These are phyloP conservation scores for Volucella inanis DNA, from an alignment of 2,888 invertebrate species.

Conservation along the genomic window DNA sequence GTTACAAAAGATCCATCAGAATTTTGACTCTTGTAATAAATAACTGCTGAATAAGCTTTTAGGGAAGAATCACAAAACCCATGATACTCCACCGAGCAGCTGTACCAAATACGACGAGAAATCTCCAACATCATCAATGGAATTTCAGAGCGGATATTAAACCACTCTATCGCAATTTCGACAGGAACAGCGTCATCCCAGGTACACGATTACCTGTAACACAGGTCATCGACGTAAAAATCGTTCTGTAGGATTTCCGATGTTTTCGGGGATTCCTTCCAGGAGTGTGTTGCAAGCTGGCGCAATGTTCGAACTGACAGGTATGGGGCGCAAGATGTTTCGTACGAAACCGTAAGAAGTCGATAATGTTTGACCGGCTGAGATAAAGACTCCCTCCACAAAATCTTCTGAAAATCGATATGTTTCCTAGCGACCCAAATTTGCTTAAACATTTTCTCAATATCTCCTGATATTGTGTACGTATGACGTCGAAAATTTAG, in stretches of 20 bases:
- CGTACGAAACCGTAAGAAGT: not conserved
- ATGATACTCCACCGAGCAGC: not conserved
- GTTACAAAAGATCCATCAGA: not conserved
- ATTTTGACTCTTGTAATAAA: not conserved
- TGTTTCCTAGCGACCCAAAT: no score
- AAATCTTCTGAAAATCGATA: no score
- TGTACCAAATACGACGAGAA: not conserved
- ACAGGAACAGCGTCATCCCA: not conserved
- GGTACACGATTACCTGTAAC: not conserved
- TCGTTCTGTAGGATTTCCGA: not conserved
- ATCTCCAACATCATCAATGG: not conserved
- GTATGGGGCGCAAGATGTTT: not conserved
- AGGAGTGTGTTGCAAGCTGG: no score
- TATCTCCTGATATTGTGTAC: no score
- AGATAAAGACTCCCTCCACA: no score
- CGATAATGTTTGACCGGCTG: no score
- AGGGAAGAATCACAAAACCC: not conserved
- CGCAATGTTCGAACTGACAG: not conserved
- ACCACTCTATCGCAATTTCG: not conserved
- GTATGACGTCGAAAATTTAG: no score
- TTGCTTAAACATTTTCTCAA: no score
- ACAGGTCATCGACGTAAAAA: constrained; percentile 5
- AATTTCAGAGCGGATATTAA: not conserved
- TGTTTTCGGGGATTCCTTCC: no score
- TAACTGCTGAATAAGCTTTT: not conserved